Conservation (phyloP, 2,113 vertebrate species). For the Macrotis lagotis region DNA sequence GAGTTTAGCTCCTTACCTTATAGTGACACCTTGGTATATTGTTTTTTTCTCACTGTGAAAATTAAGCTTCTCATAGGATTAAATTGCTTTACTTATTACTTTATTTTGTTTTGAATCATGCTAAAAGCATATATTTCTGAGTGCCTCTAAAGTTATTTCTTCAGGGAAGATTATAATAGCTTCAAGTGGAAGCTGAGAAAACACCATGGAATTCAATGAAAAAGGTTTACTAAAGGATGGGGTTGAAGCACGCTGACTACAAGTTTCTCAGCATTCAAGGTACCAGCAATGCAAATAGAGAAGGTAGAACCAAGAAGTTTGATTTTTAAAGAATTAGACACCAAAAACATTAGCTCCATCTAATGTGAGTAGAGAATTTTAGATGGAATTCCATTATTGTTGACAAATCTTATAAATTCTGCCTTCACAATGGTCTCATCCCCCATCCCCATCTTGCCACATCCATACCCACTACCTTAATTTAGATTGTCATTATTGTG, state of each 20-base stretch:
- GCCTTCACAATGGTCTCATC: neutral
- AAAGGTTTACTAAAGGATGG: constrained; percentile 33
- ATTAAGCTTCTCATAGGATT: constrained; percentile 64
- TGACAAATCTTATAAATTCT: neutral
- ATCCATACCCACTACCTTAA: neutral
- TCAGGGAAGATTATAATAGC: constrained; percentile 44
- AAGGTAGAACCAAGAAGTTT: neutral
- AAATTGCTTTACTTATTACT: constrained; percentile 51
- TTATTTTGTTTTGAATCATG: constrained; percentile 56
- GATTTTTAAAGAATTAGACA: constrained; percentile 10
- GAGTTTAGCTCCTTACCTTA: constrained; percentile 60
- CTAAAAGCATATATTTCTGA: neutral
- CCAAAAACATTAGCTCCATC: neutral
- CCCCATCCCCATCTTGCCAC: neutral
- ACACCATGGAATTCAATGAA: constrained; percentile 52
- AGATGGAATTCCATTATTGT: neutral
- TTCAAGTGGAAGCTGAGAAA: constrained; percentile 38
- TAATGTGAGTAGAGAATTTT: neutral
- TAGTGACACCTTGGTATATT: constrained; percentile 43
- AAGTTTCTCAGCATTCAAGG: constrained; percentile 4
- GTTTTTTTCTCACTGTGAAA: constrained; percentile 62
- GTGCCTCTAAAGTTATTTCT: constrained; percentile 58
- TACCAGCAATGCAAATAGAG: constrained; percentile 24
- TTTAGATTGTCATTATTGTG: neutral
- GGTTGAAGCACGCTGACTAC: neutral